Conservation (phyloP, 2,113 vertebrate species). For the Siphamia tubifer region DNA sequence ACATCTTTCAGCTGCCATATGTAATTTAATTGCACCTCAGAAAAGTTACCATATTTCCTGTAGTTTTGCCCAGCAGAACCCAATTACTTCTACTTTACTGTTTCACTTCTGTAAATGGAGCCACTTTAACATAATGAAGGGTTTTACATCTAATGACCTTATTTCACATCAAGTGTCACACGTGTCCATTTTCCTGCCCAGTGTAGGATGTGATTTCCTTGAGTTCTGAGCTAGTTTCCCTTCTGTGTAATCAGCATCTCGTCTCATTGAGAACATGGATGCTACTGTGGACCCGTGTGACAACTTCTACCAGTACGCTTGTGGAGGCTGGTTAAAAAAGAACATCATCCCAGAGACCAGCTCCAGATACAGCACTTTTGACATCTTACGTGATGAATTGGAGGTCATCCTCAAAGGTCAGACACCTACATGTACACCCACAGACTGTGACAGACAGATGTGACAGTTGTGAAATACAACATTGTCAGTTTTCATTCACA, state of each 20-base stretch:
- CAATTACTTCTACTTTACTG: background rate
- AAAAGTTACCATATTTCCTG: constrained; percentile 19
- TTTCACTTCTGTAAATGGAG: background rate
- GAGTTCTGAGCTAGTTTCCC: background rate
- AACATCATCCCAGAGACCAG: constrained; percentile 94
- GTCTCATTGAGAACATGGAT: constrained; percentile 94
- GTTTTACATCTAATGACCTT: background rate
- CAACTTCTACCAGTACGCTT: constrained; percentile 93
- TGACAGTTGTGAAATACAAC: background rate
- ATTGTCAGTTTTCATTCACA: background rate
- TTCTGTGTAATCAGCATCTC: constrained; percentile 80
- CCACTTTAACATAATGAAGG: background rate
- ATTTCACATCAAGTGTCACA: background rate
- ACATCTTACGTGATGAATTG: constrained; percentile 91
- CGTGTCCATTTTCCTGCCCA: too few relatives aligned
- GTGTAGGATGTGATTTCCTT: background rate
- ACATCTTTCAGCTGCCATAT: constrained; percentile 22
- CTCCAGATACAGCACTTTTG: constrained; percentile 93
- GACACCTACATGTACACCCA: background rate
- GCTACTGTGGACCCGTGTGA: constrained; percentile 82
- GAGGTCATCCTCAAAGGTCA: constrained; percentile 94
- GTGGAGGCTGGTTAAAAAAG: constrained; percentile 93
- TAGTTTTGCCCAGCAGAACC: background rate
- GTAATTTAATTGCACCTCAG: constrained; percentile 33
- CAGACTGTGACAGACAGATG: too few relatives aligned